Evolutionary conservation across 2,888 invertebrate species (phyloP), one percentile per base, ranked within the genome.

Genomic region (Sinopyrophorus schimmeli): DNA sequence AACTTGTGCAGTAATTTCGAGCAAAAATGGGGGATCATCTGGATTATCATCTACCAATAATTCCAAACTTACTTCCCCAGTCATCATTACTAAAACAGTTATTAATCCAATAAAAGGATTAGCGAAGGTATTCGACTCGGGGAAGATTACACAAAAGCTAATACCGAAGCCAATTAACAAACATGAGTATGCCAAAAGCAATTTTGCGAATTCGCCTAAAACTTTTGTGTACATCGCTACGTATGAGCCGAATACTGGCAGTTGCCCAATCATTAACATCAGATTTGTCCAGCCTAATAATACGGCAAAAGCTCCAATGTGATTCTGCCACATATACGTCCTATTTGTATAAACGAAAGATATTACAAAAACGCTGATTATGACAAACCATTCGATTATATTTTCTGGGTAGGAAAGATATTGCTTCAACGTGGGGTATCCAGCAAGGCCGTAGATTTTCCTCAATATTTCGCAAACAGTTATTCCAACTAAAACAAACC

Each of bases 191-290:
- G 91, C 91, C 74, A 90, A 78, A 35, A 92, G 79, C n/a, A 92
- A 75, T 66, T 91, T 89, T 4, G 89, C 88, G 60, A 92, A 91
- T 74, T 92, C 91, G 31, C 86, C 89, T 67, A 89, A 89, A 1
- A 91, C 90, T 71, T 88, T 84, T 1, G 90, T 90, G 61, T 90
- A 91, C 92, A 92, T 92, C 0, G 92, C 92, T 2, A 92, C 91
- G 66, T 92, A 92, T 0, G 91, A 87, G 10, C 92, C 92, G 65
- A 92, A 89, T 35, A 90, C 83, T 0, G 92, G 92, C 23, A 92
- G 74, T 63, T 92, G 89, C 0, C 92, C 92, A 46, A 92, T 86
- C 88, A 91, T 90, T 69, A 90, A 76, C 89, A 92, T 90, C n/a
- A 91, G 76, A 71, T 92, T 90, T 3, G 89, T 88, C 92, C 92